A percentile compares a stretch with the other conserved stretches of the same genome.
phyloP scores from a whole-genome alignment of 2,797 vertebrate genomes.

The Sebastes diploproa region DNA sequence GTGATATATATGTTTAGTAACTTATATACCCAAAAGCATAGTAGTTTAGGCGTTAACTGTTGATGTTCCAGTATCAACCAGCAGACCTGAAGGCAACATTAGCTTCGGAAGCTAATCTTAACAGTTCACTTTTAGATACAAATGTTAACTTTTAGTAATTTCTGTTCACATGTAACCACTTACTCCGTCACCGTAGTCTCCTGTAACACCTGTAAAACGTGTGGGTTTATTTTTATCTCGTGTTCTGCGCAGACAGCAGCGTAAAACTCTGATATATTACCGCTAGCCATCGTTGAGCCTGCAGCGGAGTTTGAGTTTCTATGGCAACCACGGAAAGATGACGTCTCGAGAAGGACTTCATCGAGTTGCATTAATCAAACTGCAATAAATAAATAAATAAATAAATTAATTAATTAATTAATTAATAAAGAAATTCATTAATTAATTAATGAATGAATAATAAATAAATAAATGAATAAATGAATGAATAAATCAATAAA shows the following conservation, averaged over 20 bases:
- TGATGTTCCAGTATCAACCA: background rate
- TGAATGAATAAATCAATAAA: no score
- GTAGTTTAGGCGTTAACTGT: background rate
- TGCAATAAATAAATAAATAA: no score
- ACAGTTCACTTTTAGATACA: background rate
- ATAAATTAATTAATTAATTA: no score
- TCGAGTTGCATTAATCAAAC: no score
- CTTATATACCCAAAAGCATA: background rate
- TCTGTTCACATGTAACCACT: background rate
- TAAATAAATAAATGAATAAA: no score
- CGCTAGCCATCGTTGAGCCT: accelerated
- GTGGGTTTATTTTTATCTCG: conserved; percentile 67
- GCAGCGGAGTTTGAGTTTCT: background rate
- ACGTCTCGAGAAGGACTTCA: background rate
- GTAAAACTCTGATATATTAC: conserved; percentile 59
- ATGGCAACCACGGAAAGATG: conserved; percentile 12
- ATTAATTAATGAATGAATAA: no score
- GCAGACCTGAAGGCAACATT: conserved; percentile 8
- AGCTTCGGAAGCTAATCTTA: background rate
- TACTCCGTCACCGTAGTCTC: conserved; percentile 50
- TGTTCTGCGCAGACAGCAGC: conserved; percentile 69
- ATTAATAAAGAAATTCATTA: no score
- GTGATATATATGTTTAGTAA: background rate
- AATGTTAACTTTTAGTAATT: background rate
- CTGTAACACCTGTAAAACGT: conserved; percentile 72